phyloP scores from a whole-genome alignment of 2,888 invertebrate species.

The Hoplodrina blanda region DNA sequence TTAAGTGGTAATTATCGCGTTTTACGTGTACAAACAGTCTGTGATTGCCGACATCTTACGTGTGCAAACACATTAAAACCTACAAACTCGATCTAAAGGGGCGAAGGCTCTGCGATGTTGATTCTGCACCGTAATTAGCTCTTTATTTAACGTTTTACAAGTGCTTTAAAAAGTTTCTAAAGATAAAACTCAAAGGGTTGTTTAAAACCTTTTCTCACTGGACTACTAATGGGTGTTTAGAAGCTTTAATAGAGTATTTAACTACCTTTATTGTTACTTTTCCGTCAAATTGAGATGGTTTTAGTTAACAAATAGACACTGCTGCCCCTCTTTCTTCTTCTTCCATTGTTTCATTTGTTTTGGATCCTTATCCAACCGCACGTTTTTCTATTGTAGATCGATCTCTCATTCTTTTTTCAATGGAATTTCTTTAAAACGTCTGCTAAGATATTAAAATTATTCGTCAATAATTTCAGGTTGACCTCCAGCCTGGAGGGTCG shows the following conservation, averaged over 20 bases:
- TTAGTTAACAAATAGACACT: slow-evolving; percentile 35
- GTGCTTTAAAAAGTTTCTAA: slow-evolving; percentile 28
- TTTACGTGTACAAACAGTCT: slow-evolving; percentile 49
- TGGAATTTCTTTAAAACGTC: not conserved
- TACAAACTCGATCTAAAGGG: slow-evolving; percentile 40
- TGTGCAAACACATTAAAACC: slow-evolving; percentile 56
- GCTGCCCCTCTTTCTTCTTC: slow-evolving; percentile 37
- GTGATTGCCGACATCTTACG: slow-evolving; percentile 54
- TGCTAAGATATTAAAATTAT: not conserved
- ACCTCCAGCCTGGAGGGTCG: slow-evolving; percentile 88
- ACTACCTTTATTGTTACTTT: not conserved
- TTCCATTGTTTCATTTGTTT: slow-evolving; percentile 15
- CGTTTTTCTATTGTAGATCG: slow-evolving; percentile 30
- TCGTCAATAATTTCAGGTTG: slow-evolving; percentile 74
- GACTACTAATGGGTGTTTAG: slow-evolving; percentile 1
- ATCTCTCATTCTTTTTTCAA: slow-evolving; percentile 29
- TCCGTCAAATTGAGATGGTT: slow-evolving; percentile 6
- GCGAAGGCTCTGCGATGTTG: slow-evolving; percentile 43
- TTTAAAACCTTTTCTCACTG: slow-evolving; percentile 1
- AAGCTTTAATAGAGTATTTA: not conserved
- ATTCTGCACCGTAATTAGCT: slow-evolving; percentile 40
- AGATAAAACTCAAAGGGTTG: slow-evolving; percentile 9
- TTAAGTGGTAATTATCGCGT: slow-evolving; percentile 48
- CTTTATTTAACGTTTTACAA: slow-evolving; percentile 29
- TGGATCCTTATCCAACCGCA: slow-evolving; percentile 29